phyloP scores from a whole-genome alignment of 2,797 vertebrate species.

The Acrocephalus scirpaceus region DNA sequence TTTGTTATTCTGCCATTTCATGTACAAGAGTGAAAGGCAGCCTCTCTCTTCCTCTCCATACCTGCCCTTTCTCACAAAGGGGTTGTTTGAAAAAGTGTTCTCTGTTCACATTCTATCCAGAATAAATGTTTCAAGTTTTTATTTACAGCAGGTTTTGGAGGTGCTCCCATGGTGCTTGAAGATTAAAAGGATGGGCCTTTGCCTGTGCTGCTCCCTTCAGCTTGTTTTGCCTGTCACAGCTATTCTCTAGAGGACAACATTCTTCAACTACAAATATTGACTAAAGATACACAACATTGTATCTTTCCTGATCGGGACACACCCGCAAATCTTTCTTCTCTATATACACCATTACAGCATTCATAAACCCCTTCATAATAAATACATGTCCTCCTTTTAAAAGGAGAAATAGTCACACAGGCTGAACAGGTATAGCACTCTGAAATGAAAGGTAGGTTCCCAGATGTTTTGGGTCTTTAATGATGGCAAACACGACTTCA shows the following conservation, averaged over 20 bases:
- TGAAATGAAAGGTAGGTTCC: background rate
- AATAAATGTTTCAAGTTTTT: background rate
- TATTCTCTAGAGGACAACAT: background rate
- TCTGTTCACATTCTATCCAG: background rate
- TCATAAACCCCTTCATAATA: background rate
- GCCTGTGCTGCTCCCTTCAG: background rate
- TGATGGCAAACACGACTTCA: background rate
- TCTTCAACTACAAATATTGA: background rate
- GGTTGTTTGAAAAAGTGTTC: background rate
- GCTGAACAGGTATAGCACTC: background rate
- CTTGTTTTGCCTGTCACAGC: background rate
- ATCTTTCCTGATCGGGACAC: background rate
- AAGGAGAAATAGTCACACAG: background rate
- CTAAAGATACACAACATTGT: background rate
- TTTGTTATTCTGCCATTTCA: background rate
- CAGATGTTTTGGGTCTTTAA: background rate
- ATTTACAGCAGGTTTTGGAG: background rate
- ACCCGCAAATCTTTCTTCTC: background rate
- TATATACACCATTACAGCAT: background rate
- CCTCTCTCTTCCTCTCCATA: background rate
- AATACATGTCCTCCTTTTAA: background rate
- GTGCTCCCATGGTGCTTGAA: background rate
- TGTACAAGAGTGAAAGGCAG: accelerated
- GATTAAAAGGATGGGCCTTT: background rate
- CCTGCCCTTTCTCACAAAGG: background rate